Conservation (phyloP, 2,888 invertebrate genomes). For the Agriopis marginaria region DNA sequence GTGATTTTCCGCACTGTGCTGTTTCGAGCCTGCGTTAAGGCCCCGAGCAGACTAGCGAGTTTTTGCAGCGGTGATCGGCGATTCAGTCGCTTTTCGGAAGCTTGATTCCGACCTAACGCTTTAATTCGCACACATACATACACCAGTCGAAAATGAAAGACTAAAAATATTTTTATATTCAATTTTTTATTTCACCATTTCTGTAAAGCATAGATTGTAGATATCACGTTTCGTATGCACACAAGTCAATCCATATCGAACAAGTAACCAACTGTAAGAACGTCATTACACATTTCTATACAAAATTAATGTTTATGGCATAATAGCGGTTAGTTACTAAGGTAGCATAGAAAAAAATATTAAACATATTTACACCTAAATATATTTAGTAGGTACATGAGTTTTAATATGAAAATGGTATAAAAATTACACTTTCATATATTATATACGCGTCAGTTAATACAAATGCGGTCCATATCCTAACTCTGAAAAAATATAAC, state of each 20-base stretch:
- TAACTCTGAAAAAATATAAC: conserved; percentile 84
- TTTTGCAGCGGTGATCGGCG: too few relatives aligned
- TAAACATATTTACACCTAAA: conserved; percentile 84
- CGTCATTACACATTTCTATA: conserved; percentile 77
- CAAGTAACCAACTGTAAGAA: conserved; percentile 65
- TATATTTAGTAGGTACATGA: conserved; percentile 82
- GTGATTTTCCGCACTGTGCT: too few relatives aligned
- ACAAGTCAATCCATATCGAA: conserved; percentile 82
- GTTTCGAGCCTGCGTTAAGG: too few relatives aligned
- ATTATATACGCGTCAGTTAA: conserved; percentile 76
- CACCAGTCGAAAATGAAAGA: conserved; percentile 18
- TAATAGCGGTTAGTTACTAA: conserved; percentile 77
- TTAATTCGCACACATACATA: too few relatives aligned
- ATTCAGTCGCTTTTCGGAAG: too few relatives aligned
- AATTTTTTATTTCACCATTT: conserved; percentile 84
- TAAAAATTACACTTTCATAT: conserved; percentile 86
- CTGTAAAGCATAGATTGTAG: conserved; percentile 86
- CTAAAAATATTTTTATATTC: conserved; percentile 65
- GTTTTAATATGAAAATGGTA: conserved; percentile 85
- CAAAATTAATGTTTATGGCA: conserved; percentile 80
- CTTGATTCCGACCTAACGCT: too few relatives aligned
- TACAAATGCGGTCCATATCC: conserved; percentile 81
- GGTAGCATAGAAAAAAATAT: conserved; percentile 82
- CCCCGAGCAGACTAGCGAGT: too few relatives aligned
- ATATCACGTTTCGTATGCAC: conserved; percentile 86